phyloP scores from a whole-genome alignment of 2,113 vertebrate genomes.

The Syrmaticus mikado region DNA sequence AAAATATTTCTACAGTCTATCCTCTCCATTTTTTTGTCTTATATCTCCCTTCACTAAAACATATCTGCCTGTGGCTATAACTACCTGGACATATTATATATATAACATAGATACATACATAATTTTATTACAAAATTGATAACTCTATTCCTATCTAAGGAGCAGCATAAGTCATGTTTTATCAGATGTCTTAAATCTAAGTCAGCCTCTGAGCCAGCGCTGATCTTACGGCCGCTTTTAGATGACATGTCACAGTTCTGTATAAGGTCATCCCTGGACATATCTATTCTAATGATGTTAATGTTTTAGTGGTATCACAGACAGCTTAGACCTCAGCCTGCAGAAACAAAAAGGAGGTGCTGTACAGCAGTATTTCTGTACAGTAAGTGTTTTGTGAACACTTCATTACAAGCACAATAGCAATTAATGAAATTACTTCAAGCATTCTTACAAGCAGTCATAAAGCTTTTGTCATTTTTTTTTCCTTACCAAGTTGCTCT shows the following conservation, averaged over 20 bases:
- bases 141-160: background rate
- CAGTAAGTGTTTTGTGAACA: background rate
- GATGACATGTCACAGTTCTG: background rate
- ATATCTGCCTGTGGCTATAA: background rate
- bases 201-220: background rate
- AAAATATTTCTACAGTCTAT: background rate
- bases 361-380: background rate
- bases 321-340: background rate
- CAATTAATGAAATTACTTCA: background rate
- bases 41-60: background rate
- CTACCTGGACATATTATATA: background rate
- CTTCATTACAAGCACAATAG: background rate
- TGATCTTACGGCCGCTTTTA: background rate
- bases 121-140: background rate
- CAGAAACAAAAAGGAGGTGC: background rate
- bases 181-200: background rate
- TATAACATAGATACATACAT: background rate
- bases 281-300: background rate
- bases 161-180: background rate
- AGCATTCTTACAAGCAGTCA: background rate
- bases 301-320: background rate
- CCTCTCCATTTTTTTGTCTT: background rate
- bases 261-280: background rate
- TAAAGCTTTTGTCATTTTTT: background rate
- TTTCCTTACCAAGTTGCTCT: constrained; percentile 92